phyloP scores from a whole-genome alignment of 1,140 invertebrate species.

The Lasioglossum albipes region DNA sequence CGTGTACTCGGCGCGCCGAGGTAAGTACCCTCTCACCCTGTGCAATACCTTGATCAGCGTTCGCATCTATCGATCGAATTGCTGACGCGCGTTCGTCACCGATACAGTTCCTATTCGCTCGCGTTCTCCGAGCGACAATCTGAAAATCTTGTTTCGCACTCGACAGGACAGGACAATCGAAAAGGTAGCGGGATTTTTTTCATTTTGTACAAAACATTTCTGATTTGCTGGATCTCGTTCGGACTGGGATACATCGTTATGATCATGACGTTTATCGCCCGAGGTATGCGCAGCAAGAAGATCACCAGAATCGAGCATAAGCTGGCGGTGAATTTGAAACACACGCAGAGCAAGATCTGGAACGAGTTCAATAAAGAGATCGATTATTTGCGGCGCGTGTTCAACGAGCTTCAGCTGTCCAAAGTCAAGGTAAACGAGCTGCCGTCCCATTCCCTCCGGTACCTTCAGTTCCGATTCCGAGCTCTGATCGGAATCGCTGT shows the following conservation, averaged over 20 bases:
- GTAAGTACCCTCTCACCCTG: background rate
- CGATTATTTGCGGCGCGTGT: constrained; percentile 85
- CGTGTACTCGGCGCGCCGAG: too few species aligned
- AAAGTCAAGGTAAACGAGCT: constrained; percentile 85
- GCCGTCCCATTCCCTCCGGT: background rate
- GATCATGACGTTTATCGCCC: constrained; percentile 93
- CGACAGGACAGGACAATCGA: constrained; percentile 74
- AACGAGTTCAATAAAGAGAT: constrained; percentile 89
- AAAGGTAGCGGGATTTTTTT: constrained; percentile 83
- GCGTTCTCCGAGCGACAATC: background rate
- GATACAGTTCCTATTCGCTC: too few species aligned
- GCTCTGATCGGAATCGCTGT: too few species aligned
- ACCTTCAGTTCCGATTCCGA: background rate
- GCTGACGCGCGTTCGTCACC: too few species aligned
- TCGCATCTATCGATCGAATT: too few species aligned
- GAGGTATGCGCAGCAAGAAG: constrained; percentile 87
- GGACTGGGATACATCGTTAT: constrained; percentile 94
- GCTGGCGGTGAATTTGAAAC: constrained; percentile 86
- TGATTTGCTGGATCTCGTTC: constrained; percentile 93
- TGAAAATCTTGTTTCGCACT: background rate
- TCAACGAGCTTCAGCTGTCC: constrained; percentile 89
- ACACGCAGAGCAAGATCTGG: constrained; percentile 88
- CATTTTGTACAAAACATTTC: constrained; percentile 86
- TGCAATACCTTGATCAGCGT: too few species aligned
- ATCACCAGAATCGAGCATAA: constrained; percentile 88